phyloP scores from a whole-genome alignment of 2,888 invertebrate genomes.

The Troides helena region DNA sequence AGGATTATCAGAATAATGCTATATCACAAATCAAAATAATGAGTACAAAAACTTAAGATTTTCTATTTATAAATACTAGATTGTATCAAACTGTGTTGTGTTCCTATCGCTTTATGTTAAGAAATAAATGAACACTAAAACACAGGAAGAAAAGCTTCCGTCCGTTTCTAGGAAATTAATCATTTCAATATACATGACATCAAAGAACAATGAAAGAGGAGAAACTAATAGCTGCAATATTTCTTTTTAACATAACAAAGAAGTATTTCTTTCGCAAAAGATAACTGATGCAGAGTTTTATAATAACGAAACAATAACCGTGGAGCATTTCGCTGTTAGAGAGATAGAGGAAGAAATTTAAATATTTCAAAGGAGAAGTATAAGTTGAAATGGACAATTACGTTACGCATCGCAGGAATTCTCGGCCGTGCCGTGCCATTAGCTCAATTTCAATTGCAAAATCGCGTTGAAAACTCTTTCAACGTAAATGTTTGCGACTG shows the following conservation, averaged over 20 bases:
- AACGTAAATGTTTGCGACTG: slow-evolving; percentile 49
- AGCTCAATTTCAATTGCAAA: slow-evolving; percentile 41
- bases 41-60: too few species aligned
- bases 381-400: slow-evolving; percentile 31
- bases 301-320: slow-evolving; percentile 19
- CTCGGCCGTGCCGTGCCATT: slow-evolving; percentile 26
- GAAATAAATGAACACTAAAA: neutral
- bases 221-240: slow-evolving; percentile 21
- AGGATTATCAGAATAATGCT: neutral
- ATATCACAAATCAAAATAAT: neutral
- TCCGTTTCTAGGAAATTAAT: slow-evolving; percentile 1
- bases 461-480: slow-evolving; percentile 46
- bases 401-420: slow-evolving; percentile 30
- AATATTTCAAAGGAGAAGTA: slow-evolving; percentile 30
- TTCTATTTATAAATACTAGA: too few species aligned
- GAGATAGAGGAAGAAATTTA: slow-evolving; percentile 27
- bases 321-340: slow-evolving; percentile 26
- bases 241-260: slow-evolving; percentile 25
- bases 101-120: neutral
- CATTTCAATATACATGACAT: slow-evolving; percentile 10
- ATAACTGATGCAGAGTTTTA: slow-evolving; percentile 26
- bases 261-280: slow-evolving; percentile 20
- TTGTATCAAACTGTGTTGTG: too few species aligned
- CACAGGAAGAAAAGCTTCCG: neutral
- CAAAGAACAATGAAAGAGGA: slow-evolving; percentile 16